Evolutionary conservation across 2,888 invertebrate species (phyloP), one percentile per base, ranked within the genome.

Genomic region (Hydroisotoma schaefferi): DNA sequence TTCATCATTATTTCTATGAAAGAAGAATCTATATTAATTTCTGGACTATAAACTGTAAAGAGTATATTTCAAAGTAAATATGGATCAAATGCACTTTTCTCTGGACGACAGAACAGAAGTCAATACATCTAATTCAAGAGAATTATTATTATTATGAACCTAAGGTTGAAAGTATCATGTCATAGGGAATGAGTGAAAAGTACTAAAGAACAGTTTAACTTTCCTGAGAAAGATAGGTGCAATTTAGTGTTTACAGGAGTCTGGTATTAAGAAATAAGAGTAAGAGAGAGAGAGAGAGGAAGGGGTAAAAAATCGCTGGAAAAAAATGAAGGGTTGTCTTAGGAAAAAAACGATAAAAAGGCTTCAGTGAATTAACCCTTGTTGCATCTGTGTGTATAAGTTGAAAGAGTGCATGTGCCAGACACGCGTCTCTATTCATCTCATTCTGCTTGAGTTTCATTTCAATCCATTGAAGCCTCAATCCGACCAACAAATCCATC

Each of bases 371-470:
- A 68, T 70, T 68, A 68, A 65, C 66, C 71, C 69, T 66, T 68
- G 71, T 58, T 59, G 48, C 58, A 59, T 65, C 58, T 63, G 60
- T 62, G 55, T 59, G 25, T 54, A 23, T n/a, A 47, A 52, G 59
- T 56, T 65, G 67, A 66, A 62, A 65, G 64, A 65, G 62, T 62
- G 64, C 71, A 68, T 71, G 71, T 69, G 71, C 69, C 68, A 68
- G 68, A 67, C 71, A 71, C 71, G 71, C 71, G 71, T 68, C 71
- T 59, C 62, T 61, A 62, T 67, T 65, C 61, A 63, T 53, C 61
- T 61, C 59, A 49, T 60, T 52, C 52, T 37, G 20, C 37, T 52
- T 52, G 29, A 37, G 20, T 52, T 33, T 52, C n/a, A n/a, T n/a
- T n/a, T n/a, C 26, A 37, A 53, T 53, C 53, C 6, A 23, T 53